Evolutionary conservation across 2,888 invertebrate genomes (phyloP).

Genomic region (Hyposoter didymator): DNA sequence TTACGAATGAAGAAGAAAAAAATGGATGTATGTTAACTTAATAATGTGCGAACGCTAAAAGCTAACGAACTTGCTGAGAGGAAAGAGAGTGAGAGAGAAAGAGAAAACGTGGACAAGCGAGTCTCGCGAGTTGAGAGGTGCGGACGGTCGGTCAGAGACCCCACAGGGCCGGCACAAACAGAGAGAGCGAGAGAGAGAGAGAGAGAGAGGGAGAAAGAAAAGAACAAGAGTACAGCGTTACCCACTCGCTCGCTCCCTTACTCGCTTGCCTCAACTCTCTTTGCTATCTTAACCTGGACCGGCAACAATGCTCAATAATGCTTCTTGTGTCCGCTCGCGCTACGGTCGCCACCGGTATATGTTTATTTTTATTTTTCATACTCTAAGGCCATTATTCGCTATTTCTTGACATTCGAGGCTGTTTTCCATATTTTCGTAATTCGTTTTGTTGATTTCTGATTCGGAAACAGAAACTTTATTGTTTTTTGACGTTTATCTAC

Average conservation of each 20-base stretch:
- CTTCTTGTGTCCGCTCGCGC: constrained; percentile 67
- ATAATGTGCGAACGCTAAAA: constrained; percentile 48
- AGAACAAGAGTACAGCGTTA: constrained; percentile 77
- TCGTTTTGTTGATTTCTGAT: neutral
- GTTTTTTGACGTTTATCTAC: neutral
- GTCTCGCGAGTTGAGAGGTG: constrained; percentile 82
- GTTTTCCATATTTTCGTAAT: neutral
- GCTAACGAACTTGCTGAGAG: constrained; percentile 61
- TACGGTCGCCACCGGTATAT: constrained; percentile 50
- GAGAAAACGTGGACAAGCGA: constrained; percentile 77
- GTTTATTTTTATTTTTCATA: neutral
- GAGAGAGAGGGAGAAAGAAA: neutral
- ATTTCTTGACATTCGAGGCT: neutral
- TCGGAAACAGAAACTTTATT: neutral
- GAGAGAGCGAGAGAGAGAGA: constrained; percentile 65
- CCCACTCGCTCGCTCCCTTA: constrained; percentile 76
- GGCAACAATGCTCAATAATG: constrained; percentile 77
- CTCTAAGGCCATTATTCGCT: neutral
- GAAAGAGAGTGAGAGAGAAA: constrained; percentile 52
- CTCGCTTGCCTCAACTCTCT: constrained; percentile 63
- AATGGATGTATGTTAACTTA: constrained; percentile 48
- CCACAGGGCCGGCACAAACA: constrained; percentile 83
- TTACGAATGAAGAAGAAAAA: neutral
- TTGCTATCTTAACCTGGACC: constrained; percentile 76
- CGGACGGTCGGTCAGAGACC: constrained; percentile 84